A percentile compares a stretch with the other conserved stretches of the same genome.
These are phyloP conservation scores for Danio kyathit DNA, from an alignment of 2,797 vertebrate genomes.

Conservation along the genomic window DNA sequence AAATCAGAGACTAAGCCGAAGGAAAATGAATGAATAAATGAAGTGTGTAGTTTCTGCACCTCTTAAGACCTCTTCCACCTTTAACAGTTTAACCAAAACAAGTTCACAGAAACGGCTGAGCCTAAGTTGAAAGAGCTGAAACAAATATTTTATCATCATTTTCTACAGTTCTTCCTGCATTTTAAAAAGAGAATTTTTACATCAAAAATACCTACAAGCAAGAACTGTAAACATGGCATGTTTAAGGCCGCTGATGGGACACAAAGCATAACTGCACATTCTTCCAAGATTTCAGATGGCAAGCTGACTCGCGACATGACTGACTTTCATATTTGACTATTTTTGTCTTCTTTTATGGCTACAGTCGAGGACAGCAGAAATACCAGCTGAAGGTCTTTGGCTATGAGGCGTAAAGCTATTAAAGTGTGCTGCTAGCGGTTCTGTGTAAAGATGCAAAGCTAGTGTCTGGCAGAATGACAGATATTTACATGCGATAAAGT, in stretches of 20 bases:
- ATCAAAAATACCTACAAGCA: background rate
- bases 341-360: slow-evolving; percentile 53
- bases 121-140: background rate
- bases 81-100: too few relatives aligned
- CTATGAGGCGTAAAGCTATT: slow-evolving; percentile 24
- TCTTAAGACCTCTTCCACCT: too few relatives aligned
- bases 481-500: background rate
- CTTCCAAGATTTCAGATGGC: slow-evolving; percentile 73
- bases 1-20: too few relatives aligned
- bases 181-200: background rate
- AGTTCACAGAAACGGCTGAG: background rate
- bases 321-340: slow-evolving; percentile 39
- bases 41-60: too few relatives aligned
- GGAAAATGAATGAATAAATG: too few relatives aligned
- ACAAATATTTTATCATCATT: background rate
- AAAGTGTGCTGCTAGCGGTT: slow-evolving; percentile 34
- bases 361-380: slow-evolving; percentile 49
- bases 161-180: background rate
- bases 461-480: slow-evolving; percentile 1
- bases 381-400: slow-evolving; percentile 41
- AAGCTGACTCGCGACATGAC: slow-evolving; percentile 67
- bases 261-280: slow-evolving; percentile 62
- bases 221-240: background rate
- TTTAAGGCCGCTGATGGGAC: background rate
- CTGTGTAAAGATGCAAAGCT: slow-evolving; percentile 13